phyloP scores from a whole-genome alignment of 1,140 invertebrate genomes.

The Eciton burchellii region DNA sequence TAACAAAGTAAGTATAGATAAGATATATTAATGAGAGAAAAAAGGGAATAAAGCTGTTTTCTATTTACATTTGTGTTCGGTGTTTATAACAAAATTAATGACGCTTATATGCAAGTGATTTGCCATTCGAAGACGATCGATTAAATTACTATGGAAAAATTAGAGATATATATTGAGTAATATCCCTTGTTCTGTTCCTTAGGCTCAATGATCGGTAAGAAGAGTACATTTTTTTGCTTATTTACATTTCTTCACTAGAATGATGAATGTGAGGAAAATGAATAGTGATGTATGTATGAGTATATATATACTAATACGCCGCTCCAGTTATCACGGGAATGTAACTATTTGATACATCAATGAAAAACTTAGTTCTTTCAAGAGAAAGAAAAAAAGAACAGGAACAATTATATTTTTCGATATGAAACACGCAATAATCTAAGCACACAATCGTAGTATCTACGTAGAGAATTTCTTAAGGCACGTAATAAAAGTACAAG shows the following conservation, averaged over 20 bases:
- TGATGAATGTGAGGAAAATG: slow-evolving; percentile 1
- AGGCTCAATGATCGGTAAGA: neutral
- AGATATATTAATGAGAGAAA: neutral
- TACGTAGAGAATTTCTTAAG: slow-evolving; percentile 47
- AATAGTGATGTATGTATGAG: slow-evolving; percentile 39
- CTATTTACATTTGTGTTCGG: slow-evolving; percentile 7
- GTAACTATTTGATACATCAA: slow-evolving; percentile 7
- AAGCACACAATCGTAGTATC: slow-evolving; percentile 27
- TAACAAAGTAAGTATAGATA: neutral
- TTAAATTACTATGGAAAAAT: slow-evolving; percentile 27
- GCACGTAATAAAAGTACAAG: slow-evolving; percentile 45
- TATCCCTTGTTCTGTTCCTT: neutral
- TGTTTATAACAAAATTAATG: neutral
- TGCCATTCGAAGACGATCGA: neutral
- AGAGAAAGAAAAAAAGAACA: slow-evolving; percentile 7
- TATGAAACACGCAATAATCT: neutral
- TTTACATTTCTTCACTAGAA: neutral
- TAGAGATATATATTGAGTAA: neutral
- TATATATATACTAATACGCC: neutral
- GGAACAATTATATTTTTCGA: neutral
- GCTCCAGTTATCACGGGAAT: slow-evolving; percentile 28
- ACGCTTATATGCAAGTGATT: slow-evolving; percentile 3
- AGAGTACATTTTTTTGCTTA: neutral
- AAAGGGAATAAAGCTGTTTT: slow-evolving; percentile 5
- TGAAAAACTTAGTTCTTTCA: slow-evolving; percentile 1